Conservation (phyloP, 2,113 vertebrate species). For the Rhombomys opimus region DNA sequence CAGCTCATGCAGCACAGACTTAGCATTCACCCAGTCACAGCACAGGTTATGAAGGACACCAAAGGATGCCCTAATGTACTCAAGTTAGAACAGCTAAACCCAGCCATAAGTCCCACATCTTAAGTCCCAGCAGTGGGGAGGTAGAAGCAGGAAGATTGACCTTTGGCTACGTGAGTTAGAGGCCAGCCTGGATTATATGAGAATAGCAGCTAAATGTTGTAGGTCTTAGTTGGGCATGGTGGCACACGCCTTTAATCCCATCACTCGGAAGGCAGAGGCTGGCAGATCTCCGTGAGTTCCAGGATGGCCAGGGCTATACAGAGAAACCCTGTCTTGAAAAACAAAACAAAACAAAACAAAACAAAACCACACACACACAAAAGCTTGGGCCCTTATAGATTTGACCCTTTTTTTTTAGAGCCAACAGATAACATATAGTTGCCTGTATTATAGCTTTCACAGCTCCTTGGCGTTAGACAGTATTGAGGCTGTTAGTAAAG, state of each 20-base stretch:
- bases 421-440: background rate
- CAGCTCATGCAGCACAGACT: background rate
- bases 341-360: background rate
- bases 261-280: no score
- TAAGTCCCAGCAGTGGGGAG: background rate
- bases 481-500: constrained; percentile 2
- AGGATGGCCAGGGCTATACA: no score
- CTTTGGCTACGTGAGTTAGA: background rate
- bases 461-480: background rate
- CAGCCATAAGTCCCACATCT: background rate
- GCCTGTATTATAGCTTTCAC: background rate
- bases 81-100: background rate
- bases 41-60: background rate
- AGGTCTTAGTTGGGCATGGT: no score
- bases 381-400: background rate
- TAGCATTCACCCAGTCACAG: background rate
- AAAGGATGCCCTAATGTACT: background rate
- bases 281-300: no score
- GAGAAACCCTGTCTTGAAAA: background rate
- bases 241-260: no score
- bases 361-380: background rate
- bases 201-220: background rate
- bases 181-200: background rate
- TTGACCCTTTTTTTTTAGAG: background rate
- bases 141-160: background rate